phyloP scores from a whole-genome alignment of 2,797 vertebrate genomes.

The Philypnodon macrostomus region DNA sequence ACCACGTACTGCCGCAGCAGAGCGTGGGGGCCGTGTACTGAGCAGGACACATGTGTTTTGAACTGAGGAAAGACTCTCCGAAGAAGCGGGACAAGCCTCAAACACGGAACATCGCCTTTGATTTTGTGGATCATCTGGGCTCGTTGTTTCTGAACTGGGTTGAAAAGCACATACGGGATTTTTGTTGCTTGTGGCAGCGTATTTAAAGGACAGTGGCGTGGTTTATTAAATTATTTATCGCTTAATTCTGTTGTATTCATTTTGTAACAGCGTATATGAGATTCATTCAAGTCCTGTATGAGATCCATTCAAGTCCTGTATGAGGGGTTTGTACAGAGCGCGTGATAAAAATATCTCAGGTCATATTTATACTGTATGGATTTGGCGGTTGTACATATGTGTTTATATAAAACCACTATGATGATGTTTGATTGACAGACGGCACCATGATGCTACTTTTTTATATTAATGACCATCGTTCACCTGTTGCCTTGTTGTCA shows the following conservation, averaged over 20 bases:
- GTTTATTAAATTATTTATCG: constrained; percentile 80
- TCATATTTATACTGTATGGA: constrained; percentile 80
- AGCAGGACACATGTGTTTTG: constrained; percentile 51
- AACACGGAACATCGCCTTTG: constrained; percentile 30
- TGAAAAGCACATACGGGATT: constrained; percentile 69
- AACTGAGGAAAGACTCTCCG: constrained; percentile 60
- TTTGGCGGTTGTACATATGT: constrained; percentile 84
- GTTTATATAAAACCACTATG: constrained; percentile 84
- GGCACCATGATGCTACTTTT: constrained; percentile 71
- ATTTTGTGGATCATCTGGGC: constrained; percentile 43
- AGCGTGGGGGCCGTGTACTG: constrained; percentile 91
- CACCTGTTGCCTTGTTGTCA: constrained; percentile 75
- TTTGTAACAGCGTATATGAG: constrained; percentile 3
- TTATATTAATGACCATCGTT: constrained; percentile 77
- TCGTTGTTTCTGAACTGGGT: constrained; percentile 38
- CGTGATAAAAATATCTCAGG: constrained; percentile 75
- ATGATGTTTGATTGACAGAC: constrained; percentile 71
- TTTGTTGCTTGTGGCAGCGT: constrained; percentile 66
- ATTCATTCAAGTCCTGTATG: constrained; percentile 41
- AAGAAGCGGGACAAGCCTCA: constrained; percentile 46
- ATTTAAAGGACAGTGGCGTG: constrained; percentile 77
- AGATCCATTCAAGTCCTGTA: constrained; percentile 44
- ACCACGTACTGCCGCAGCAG: constrained; percentile 88
- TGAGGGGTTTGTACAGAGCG: constrained; percentile 56
- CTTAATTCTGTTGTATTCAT: constrained; percentile 57